phyloP scores from a whole-genome alignment of 1,140 invertebrate genomes.

The Philopotamus ludificatus region DNA sequence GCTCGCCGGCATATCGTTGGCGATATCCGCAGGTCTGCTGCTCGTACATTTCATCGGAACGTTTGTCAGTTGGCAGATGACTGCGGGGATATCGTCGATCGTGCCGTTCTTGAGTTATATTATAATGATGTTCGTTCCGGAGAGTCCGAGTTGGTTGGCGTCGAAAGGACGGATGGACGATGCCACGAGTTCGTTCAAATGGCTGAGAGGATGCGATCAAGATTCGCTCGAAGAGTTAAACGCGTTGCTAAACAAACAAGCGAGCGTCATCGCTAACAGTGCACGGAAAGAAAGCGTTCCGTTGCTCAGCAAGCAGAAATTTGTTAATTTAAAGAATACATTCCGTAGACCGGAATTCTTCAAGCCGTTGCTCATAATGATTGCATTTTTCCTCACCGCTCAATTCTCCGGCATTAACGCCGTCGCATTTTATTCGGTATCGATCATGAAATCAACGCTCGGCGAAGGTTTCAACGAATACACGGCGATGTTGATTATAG shows the following conservation, averaged over 20 bases:
- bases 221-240: conserved; percentile 54
- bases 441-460: conserved; percentile 59
- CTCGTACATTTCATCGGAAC: conserved; percentile 61
- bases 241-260: conserved; percentile 51
- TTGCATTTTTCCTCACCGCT: conserved; percentile 60
- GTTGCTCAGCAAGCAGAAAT: conserved; percentile 23
- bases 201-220: conserved; percentile 55
- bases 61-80: conserved; percentile 60
- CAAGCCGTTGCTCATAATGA: conserved; percentile 62
- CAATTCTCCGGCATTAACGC: conserved; percentile 69
- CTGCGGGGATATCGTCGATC: conserved; percentile 55
- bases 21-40: conserved; percentile 58
- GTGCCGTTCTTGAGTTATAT: conserved; percentile 55
- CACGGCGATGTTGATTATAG: conserved; percentile 64
- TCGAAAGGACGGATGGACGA: conserved; percentile 55
- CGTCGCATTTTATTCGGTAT: conserved; percentile 71
- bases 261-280: conserved; percentile 44
- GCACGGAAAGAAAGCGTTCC: conserved; percentile 41
- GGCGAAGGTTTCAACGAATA: conserved; percentile 58
- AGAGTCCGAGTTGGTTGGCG: conserved; percentile 71
- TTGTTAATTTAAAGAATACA: conserved; percentile 44
- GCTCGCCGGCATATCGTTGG: conserved; percentile 56
- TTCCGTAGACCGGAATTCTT: conserved; percentile 52
- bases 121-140: conserved; percentile 59
- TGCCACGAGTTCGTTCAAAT: conserved; percentile 55